Evolutionary conservation across 2,797 vertebrate genomes (phyloP).

Genomic region (Crypturellus tataupa): DNA sequence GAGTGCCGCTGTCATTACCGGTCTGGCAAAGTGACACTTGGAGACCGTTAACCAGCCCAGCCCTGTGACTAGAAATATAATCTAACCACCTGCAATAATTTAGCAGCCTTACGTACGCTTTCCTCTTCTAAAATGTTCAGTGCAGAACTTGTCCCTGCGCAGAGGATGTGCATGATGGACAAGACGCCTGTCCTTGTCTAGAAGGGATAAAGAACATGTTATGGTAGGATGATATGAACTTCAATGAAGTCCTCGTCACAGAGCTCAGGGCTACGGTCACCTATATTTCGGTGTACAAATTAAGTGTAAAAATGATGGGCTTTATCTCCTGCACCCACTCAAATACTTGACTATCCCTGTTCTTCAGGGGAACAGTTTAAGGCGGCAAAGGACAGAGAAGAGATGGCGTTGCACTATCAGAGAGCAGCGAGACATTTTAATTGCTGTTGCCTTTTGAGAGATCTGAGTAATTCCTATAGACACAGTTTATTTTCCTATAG

Average conservation of each 20-base stretch:
- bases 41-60: slow-evolving; percentile 11
- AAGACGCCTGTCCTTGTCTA: not conserved
- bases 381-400: not conserved
- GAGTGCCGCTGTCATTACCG: slow-evolving; percentile 4
- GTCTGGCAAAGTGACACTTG: not conserved
- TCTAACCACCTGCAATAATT: slow-evolving; percentile 23
- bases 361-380: not conserved
- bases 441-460: not conserved
- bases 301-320: fast-evolving
- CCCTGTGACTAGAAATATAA: slow-evolving; percentile 33
- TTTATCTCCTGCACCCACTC: not conserved
- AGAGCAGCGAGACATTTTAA: not conserved
- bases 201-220: not conserved
- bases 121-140: fast-evolving
- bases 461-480: not conserved
- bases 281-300: not conserved
- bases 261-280: not conserved
- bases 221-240: not conserved
- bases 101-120: not conserved
- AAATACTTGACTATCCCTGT: not conserved
- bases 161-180: not conserved
- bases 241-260: fast-evolving
- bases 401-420: not conserved
- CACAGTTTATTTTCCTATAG: slow-evolving; percentile 11
- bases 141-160: not conserved